phyloP scores from a whole-genome alignment of 2,888 invertebrate genomes.

The Elegia similella region DNA sequence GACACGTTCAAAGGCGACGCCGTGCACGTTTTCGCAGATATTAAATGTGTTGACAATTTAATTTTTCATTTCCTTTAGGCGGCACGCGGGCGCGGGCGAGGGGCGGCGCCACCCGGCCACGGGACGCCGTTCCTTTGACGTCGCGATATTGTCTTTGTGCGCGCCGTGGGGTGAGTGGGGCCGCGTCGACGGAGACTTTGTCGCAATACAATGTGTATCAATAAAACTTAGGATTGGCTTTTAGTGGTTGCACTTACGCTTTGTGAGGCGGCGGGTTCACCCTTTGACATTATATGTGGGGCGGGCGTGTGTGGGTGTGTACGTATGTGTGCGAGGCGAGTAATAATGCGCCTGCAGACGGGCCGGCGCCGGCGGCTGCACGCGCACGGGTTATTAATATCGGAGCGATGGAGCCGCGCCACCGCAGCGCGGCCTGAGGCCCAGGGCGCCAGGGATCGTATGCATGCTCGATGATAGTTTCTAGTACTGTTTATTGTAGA shows the following conservation, averaged over 20 bases:
- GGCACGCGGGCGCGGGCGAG: constrained; percentile 50
- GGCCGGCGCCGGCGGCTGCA: constrained; percentile 53
- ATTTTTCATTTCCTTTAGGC: constrained; percentile 81
- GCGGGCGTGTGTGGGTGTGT: constrained; percentile 42
- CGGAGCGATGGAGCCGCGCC: constrained; percentile 41
- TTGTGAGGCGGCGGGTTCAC: constrained; percentile 80
- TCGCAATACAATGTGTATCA: constrained; percentile 83
- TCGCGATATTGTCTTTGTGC: constrained; percentile 82
- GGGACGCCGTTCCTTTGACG: constrained; percentile 76
- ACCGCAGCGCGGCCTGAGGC: constrained; percentile 30
- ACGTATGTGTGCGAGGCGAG: constrained; percentile 39
- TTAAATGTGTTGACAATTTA: constrained; percentile 83
- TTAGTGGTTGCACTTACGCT: constrained; percentile 83
- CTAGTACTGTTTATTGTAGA: neutral
- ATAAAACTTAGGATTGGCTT: constrained; percentile 83
- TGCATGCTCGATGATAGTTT: constrained; percentile 18
- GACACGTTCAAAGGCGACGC: constrained; percentile 76
- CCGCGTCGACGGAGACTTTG: constrained; percentile 78
- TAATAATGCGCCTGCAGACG: constrained; percentile 64
- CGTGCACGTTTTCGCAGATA: constrained; percentile 81
- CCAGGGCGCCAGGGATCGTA: constrained; percentile 19
- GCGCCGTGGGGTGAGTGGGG: constrained; percentile 74
- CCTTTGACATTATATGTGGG: constrained; percentile 80
- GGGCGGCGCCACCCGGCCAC: constrained; percentile 56
- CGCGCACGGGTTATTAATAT: constrained; percentile 57